Evolutionary conservation across 2,797 vertebrate genomes (phyloP).

Genomic region (Tolypeutes matacus): DNA sequence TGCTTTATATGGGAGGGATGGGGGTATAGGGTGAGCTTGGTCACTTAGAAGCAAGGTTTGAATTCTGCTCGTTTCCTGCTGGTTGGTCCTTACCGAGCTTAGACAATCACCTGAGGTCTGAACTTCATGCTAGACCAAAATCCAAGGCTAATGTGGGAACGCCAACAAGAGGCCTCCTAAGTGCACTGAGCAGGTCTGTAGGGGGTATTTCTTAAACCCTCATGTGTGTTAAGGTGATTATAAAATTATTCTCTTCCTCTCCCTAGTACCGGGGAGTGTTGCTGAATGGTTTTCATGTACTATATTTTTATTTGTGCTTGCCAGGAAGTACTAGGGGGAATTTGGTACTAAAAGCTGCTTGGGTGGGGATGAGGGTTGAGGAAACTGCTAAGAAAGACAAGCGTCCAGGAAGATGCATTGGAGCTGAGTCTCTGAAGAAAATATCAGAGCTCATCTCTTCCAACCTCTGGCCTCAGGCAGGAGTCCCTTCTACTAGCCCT

Average conservation of each 20-base stretch:
- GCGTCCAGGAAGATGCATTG: neutral
- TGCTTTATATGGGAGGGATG: neutral
- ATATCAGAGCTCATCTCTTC: fast-evolving
- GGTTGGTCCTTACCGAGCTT: neutral
- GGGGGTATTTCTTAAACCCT: neutral
- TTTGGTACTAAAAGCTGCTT: neutral
- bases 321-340: neutral
- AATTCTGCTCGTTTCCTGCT: slow-evolving; percentile 15
- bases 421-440: neutral
- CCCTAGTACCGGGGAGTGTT: neutral
- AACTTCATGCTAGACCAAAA: neutral
- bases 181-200: neutral
- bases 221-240: neutral
- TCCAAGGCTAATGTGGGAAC: neutral
- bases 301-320: neutral
- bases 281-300: neutral
- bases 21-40: neutral
- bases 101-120: neutral
- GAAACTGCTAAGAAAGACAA: neutral
- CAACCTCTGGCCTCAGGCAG: neutral
- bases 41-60: slow-evolving; percentile 24
- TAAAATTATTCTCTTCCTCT: neutral
- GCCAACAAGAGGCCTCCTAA: neutral
- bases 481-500: neutral
- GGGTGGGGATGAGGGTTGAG: neutral